A percentile compares a stretch with the other conserved stretches of the same genome.
Evolutionary conservation across 2,113 vertebrate species (phyloP).

Genomic region (Zapornia atra): DNA sequence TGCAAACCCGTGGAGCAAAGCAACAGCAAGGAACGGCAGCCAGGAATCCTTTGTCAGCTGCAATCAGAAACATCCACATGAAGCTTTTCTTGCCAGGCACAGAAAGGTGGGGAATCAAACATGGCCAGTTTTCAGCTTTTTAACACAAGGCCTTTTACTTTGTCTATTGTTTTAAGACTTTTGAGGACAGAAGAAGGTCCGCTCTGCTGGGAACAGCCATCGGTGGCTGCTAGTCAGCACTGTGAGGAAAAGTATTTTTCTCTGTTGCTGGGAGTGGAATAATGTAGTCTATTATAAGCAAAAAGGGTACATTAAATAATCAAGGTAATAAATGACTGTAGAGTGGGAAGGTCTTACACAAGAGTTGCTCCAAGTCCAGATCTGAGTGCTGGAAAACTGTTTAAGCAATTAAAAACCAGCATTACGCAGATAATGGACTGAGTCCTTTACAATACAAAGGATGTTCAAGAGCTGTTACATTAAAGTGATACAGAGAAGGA

Average conservation of each 20-base stretch:
- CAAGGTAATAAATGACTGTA: neutral
- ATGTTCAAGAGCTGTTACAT: neutral
- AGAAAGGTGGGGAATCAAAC: neutral
- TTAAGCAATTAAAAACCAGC: neutral
- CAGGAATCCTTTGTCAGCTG: neutral
- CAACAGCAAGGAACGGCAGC: neutral
- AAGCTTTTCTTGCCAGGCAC: neutral
- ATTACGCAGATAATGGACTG: neutral
- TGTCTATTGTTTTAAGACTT: neutral
- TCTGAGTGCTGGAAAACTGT: neutral
- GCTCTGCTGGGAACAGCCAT: neutral
- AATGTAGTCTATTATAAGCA: neutral
- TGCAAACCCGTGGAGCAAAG: neutral
- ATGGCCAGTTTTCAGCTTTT: neutral
- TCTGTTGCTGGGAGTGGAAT: neutral
- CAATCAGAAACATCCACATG: neutral
- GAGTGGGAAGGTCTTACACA: neutral
- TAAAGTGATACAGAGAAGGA: neutral
- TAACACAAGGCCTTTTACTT: neutral
- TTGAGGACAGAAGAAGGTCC: neutral
- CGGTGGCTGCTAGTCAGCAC: neutral
- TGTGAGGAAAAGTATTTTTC: neutral
- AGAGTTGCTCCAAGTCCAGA: neutral
- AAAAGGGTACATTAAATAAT: neutral
- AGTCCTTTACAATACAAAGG: neutral